Percentiles rank a stretch among this genome's conserved stretches.
Evolutionary conservation across 2,797 vertebrate genomes (phyloP).

Genomic region (Characodon lateralis): DNA sequence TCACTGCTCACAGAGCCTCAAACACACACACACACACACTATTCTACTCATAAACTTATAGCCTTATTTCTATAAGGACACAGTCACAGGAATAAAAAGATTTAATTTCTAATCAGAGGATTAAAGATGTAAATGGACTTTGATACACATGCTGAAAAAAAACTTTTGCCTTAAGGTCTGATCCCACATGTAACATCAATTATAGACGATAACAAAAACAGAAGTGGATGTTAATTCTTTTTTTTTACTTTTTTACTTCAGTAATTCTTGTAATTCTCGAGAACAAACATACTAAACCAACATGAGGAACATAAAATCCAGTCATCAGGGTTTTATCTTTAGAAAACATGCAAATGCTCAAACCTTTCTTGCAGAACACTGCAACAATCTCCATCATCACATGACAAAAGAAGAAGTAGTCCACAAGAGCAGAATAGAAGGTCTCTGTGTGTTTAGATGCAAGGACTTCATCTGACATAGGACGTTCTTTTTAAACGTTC

Average conservation of each 20-base stretch:
- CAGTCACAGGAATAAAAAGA: slow-evolving; percentile 36
- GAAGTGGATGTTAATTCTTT: background rate
- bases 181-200: slow-evolving; percentile 12
- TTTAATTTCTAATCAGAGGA: slow-evolving; percentile 41
- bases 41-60: background rate
- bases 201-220: slow-evolving; percentile 35
- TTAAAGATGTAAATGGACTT: slow-evolving; percentile 60
- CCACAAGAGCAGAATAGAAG: background rate
- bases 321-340: background rate
- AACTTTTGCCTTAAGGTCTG: slow-evolving; percentile 22
- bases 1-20: slow-evolving; percentile 41
- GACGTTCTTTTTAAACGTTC: background rate
- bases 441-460: background rate
- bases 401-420: background rate
- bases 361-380: background rate
- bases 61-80: slow-evolving; percentile 18
- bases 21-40: slow-evolving; percentile 7
- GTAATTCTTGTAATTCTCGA: background rate
- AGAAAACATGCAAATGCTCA: background rate
- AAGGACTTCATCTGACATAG: background rate
- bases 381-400: background rate
- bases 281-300: background rate
- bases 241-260: background rate
- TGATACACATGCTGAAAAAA: slow-evolving; percentile 42
- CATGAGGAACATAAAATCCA: background rate